phyloP scores from a whole-genome alignment of 1,140 invertebrate genomes.

The Drosophila asahinai region DNA sequence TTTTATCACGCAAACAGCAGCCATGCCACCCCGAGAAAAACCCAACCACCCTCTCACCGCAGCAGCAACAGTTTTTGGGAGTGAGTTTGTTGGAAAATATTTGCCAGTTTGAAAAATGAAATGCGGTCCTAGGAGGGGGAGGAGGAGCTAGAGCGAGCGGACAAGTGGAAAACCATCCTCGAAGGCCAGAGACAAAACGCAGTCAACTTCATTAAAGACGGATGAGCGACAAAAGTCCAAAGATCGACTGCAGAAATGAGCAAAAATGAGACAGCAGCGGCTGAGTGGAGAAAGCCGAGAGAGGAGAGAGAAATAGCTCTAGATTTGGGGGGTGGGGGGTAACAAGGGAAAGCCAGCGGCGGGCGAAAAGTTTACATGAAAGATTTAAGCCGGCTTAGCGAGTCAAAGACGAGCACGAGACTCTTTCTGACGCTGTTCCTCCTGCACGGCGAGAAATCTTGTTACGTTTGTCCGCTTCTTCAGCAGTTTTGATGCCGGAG shows the following conservation, averaged over 20 bases:
- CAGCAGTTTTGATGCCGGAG: neutral
- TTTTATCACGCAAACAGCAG: conserved; percentile 76
- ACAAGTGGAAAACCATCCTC: conserved; percentile 10
- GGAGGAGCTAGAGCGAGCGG: neutral
- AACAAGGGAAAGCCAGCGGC: conserved; percentile 20
- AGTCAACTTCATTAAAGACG: conserved; percentile 75
- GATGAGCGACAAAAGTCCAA: conserved; percentile 45
- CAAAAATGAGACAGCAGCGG: conserved; percentile 4
- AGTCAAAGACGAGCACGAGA: conserved; percentile 59
- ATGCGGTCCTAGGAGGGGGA: conserved; percentile 28
- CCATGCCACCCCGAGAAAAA: neutral
- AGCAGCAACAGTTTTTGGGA: conserved; percentile 66
- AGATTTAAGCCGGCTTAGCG: conserved; percentile 80
- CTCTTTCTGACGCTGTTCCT: neutral
- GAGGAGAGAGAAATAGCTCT: neutral
- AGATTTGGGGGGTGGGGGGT: neutral
- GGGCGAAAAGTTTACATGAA: conserved; percentile 75
- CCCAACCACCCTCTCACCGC: neutral
- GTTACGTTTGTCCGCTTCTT: no score
- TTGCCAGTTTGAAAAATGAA: conserved; percentile 62
- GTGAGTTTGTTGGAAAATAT: conserved; percentile 61
- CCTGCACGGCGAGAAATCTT: neutral
- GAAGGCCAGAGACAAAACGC: conserved; percentile 35
- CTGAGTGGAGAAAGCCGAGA: neutral
- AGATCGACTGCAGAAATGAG: conserved; percentile 66